phyloP scores from a whole-genome alignment of 2,888 invertebrate genomes.

The Drosophila antonietae region DNA sequence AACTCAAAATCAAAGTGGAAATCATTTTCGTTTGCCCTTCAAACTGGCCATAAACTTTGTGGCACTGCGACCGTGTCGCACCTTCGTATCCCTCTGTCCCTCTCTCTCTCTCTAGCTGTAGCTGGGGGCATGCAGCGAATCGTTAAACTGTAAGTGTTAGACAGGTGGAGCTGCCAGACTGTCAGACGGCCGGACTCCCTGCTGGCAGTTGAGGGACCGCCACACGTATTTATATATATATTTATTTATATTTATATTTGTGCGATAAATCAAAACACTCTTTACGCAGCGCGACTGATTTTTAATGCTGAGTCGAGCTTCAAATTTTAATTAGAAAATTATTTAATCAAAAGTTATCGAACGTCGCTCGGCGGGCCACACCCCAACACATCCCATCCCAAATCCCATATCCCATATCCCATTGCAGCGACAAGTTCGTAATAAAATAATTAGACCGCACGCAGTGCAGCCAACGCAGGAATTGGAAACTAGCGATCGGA shows the following conservation, averaged over 20 bases:
- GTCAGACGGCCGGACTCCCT: slow-evolving; percentile 11
- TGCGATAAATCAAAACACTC: slow-evolving; percentile 68
- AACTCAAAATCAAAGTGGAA: slow-evolving; percentile 58
- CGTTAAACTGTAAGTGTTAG: slow-evolving; percentile 62
- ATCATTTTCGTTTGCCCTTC: slow-evolving; percentile 51
- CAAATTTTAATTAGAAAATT: slow-evolving; percentile 74
- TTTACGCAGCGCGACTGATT: slow-evolving; percentile 41
- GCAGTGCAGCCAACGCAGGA: slow-evolving; percentile 61
- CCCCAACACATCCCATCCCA: background rate
- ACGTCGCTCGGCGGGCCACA: background rate
- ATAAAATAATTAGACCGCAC: slow-evolving; percentile 81
- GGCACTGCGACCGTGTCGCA: slow-evolving; percentile 40
- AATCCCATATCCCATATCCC: background rate
- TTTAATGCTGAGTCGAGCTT: slow-evolving; percentile 50
- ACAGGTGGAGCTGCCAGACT: slow-evolving; percentile 51
- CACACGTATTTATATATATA: slow-evolving; percentile 53
- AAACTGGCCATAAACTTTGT: slow-evolving; percentile 34
- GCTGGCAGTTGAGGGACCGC: slow-evolving; percentile 22
- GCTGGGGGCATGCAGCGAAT: slow-evolving; percentile 21
- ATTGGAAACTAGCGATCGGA: slow-evolving; percentile 35
- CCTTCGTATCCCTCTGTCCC: slow-evolving; percentile 12
- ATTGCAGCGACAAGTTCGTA: slow-evolving; percentile 56
- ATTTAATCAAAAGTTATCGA: slow-evolving; percentile 37
- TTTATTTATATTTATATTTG: slow-evolving; percentile 39
- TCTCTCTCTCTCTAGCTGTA: background rate